Percentiles rank a stretch among this genome's conserved stretches.
Evolutionary conservation across 2,888 invertebrate species (phyloP).

Genomic region (Odontomyia ornata): DNA sequence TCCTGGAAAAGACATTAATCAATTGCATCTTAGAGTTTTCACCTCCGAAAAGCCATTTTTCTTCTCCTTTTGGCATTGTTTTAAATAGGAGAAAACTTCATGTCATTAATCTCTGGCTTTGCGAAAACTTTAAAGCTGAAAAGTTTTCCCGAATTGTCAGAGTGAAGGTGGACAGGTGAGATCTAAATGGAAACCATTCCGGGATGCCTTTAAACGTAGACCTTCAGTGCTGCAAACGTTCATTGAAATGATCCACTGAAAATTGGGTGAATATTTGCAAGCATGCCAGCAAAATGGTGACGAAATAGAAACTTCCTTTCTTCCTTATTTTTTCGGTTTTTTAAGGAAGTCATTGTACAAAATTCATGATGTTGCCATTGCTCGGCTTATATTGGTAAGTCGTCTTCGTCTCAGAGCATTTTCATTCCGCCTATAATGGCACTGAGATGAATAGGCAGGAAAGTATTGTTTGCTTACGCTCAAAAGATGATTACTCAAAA

Average conservation of each 20-base stretch:
- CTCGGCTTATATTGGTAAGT: not conserved
- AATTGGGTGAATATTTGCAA: not conserved
- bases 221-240: not conserved
- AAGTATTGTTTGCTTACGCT: constrained; percentile 19
- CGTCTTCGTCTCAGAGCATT: not conserved
- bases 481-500: constrained; percentile 39
- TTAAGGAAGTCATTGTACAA: constrained; percentile 18
- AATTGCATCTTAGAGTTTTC: constrained; percentile 43
- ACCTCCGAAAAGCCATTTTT: constrained; percentile 40
- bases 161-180: constrained; percentile 35
- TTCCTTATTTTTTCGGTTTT: constrained; percentile 3
- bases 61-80: constrained; percentile 43
- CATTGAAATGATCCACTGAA: not conserved
- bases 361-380: constrained; percentile 23
- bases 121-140: constrained; percentile 39
- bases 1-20: constrained; percentile 39
- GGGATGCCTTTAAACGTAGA: constrained; percentile 20
- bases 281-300: constrained; percentile 4
- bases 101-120: constrained; percentile 44
- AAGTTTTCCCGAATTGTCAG: constrained; percentile 37
- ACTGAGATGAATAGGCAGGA: constrained; percentile 36
- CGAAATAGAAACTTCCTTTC: constrained; percentile 28
- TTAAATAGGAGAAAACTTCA: constrained; percentile 42
- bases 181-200: constrained; percentile 37
- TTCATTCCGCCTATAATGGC: constrained; percentile 17